Base-by-base conservation (phyloP, 2,888 invertebrate genomes). In the Nomada lathburiana region DNA sequence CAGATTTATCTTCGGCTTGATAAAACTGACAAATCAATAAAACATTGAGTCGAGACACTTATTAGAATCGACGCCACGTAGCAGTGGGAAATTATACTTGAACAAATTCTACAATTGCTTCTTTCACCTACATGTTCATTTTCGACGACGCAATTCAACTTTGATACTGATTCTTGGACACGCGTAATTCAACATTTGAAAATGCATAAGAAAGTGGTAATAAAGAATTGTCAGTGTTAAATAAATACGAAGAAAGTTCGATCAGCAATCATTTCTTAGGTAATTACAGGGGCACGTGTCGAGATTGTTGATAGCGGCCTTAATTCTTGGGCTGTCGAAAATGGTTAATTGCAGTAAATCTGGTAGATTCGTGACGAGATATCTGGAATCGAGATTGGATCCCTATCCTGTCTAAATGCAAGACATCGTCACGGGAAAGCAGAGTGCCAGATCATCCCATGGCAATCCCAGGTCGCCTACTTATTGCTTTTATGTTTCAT, bases 361-460 rank as follows among this genome's bases (percentile, higher is more conserved):
- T 26, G n/a, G 52, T 29, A 57, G 72, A 80, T 73, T 42, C 64
- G 57, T 9, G 53, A 5, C 29, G 26, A 52, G 69, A 69, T 78
- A 72, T n/a, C 53, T 5, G 42, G 18, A 36, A 47, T 72, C 20
- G 52, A 53, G 70, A 36, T 42, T n/a, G 44, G 44, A 42, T 52
- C 67, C 57, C 68, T 47, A 50, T 36, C 9, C n/a, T 29, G 29
- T 4, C 73, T 16, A 20, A 44, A 67, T 44, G 69, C 55, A 72
- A 68, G 75, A 76, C 77, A 80, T 62, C 68, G 67, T 29, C 52
- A 11, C 69, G 29, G 47, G 16, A 47, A 76, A 42, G 59, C 69
- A 2, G 53, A 64, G 53, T 50, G 59, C 42, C 53, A 47, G 69
- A 80, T 76, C 68, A 57, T 67, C 53, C 20, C 50, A 68, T 76